Evolutionary conservation across 2,113 vertebrate genomes (phyloP), one percentile per base, ranked within the genome.

Genomic region (Machaerirhynchus nigripectus): DNA sequence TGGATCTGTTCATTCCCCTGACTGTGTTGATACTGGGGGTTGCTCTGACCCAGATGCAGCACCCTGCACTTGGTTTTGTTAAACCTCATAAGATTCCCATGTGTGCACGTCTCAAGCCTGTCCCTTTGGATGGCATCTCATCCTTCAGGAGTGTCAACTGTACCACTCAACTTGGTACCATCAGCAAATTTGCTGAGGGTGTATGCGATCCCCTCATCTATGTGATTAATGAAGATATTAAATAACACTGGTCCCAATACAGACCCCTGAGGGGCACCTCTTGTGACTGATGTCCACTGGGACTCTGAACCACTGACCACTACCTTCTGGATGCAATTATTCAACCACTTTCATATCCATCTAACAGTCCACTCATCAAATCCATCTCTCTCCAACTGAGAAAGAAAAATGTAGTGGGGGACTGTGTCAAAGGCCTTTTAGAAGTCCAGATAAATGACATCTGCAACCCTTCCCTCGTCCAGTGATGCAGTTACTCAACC

Each of bases 31-130:
- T 20, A 63, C 8, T 3, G 11, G 47, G n/a, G 4, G 10, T 6
- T 55, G 24, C 28, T 6, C 65, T 5, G 5, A 21, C 13, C 2
- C 11, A 35, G 9, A 1, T 31, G 13, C 6, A 63, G 56, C 13
- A 70, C 19, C 2, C 39, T 46, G 12, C 4, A 28, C 10, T 55
- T 35, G 15, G 64, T n/a, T 5, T 79, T 55, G 16, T 47, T 87
- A 79, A 40, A 55, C 7, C 10, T 40, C 0, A 0, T 12, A 13
- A 40, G 40, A 26, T 49, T 79, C 20, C 40, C 49, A n/a, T 17
- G 30, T 46, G 22, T 8, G 39, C 39, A 53, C 13, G 70, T 52
- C 22, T 15, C 1, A 0, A 79, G 49, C 31, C 31, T 79, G 30
- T 49, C 30, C 26, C 9, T 56, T 30, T 71, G 49, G 49, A 42